These are phyloP conservation scores for Poecilia gillii DNA, from an alignment of 2,797 vertebrate species.

Conservation along the genomic window DNA sequence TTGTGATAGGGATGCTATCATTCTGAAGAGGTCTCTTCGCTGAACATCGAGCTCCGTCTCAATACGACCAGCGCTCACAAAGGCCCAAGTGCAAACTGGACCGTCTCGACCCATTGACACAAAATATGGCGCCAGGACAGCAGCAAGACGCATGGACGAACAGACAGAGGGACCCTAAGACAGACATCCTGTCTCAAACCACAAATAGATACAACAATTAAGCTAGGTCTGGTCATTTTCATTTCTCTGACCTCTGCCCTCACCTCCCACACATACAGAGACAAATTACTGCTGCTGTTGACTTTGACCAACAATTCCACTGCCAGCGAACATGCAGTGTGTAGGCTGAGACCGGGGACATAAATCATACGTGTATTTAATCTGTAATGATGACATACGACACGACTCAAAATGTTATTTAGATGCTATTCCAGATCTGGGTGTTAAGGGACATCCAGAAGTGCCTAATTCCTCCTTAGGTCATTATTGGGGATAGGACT, in stretches of 20 bases:
- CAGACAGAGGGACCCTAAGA: slow-evolving; percentile 65
- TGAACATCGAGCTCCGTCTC: slow-evolving; percentile 52
- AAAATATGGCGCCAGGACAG: slow-evolving; percentile 54
- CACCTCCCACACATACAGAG: slow-evolving; percentile 73
- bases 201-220: slow-evolving; percentile 80
- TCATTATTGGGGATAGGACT: neutral
- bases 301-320: slow-evolving; percentile 61
- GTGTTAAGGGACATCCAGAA: neutral
- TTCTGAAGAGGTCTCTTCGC: slow-evolving; percentile 33
- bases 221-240: slow-evolving; percentile 80
- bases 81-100: slow-evolving; percentile 42
- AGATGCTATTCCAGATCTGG: neutral
- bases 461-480: neutral
- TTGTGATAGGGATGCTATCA: slow-evolving; percentile 68
- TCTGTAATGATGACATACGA: slow-evolving; percentile 47
- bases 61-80: slow-evolving; percentile 62
- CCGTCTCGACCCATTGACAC: slow-evolving; percentile 58
- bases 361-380: slow-evolving; percentile 92
- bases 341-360: slow-evolving; percentile 75
- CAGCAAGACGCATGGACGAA: slow-evolving; percentile 69
- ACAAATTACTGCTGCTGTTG: slow-evolving; percentile 72
- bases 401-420: neutral
- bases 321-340: slow-evolving; percentile 48
- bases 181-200: slow-evolving; percentile 73
- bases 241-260: slow-evolving; percentile 68